Percentiles rank a stretch among this genome's conserved stretches.
Evolutionary conservation across 2,113 vertebrate species (phyloP).

Genomic region (Thomomys bottae): DNA sequence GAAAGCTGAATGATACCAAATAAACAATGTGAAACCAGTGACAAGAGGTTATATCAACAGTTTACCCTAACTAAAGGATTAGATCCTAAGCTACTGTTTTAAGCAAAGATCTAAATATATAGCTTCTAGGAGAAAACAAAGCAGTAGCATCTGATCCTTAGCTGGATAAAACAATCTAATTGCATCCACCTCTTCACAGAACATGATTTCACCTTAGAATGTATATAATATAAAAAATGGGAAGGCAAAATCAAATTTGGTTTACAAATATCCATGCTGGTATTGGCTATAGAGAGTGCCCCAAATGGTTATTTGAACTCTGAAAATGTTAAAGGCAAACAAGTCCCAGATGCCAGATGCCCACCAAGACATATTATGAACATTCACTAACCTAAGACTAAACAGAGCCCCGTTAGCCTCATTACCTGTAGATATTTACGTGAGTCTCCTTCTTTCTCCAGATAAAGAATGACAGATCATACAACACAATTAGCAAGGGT

Average conservation of each 20-base stretch:
- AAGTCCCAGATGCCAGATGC: background rate
- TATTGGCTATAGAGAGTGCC: background rate
- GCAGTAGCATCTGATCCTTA: constrained; percentile 28
- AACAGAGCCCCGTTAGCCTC: constrained; percentile 59
- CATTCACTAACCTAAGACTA: constrained; percentile 64
- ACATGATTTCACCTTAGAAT: constrained; percentile 13
- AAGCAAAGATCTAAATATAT: constrained; percentile 11
- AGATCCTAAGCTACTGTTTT: background rate
- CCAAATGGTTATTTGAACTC: constrained; percentile 22
- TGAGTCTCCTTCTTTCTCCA: constrained; percentile 53
- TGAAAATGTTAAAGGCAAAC: constrained; percentile 10
- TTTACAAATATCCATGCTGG: background rate
- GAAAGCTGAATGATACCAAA: background rate
- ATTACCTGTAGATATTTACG: constrained; percentile 77
- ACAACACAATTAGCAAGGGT: constrained; percentile 84
- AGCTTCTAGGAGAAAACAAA: constrained; percentile 10
- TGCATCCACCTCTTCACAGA: background rate
- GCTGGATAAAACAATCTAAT: background rate
- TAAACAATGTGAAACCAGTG: background rate
- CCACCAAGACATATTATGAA: constrained; percentile 27
- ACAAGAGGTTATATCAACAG: background rate
- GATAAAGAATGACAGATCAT: constrained; percentile 83
- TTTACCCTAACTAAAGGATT: constrained; percentile 38
- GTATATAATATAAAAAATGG: background rate
- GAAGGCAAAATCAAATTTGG: constrained; percentile 26